Base-by-base conservation (phyloP, 2,888 invertebrate genomes). In the Metallyticus violacea region DNA sequence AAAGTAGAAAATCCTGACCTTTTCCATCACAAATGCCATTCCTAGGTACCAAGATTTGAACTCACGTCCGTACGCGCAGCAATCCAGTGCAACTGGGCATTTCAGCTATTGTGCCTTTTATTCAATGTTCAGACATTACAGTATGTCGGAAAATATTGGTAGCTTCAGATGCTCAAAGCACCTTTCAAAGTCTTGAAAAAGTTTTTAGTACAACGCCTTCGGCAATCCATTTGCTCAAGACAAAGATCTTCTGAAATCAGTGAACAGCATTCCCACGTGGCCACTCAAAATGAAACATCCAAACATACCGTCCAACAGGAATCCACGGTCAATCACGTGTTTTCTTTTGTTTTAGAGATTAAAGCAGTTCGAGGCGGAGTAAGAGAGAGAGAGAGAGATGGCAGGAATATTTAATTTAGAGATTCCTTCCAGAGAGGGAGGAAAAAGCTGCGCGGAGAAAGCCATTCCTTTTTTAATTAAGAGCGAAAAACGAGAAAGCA, bases 371-470 rank as follows among this genome's bases (percentile, higher is more conserved):
- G 15, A 62, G 40, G 40, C 15, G 40, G 22, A 7, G 4, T 15
- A 4, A 6, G 77, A 28, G 77, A 83, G 40, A 22, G 22, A 7
- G 4, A 62, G 15, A 6, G 77, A 28, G 77, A 83, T 15, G 83
- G 22, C 9, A 28, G 29, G 83, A 77, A 83, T 83, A 83, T 77
- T 83, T 77, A 83, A 83, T 77, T 83, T 83, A 83, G 83, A 83
- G 77, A 83, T 83, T 83, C 83, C 82, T 28, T 62, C 40, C 15
- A 9, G 83, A 77, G 27, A 2, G 2, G 15, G 7, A 40, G 3
- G 7, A 77, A 83, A 62, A 62, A 22, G 40, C 40, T 15, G 40
- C 40, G 15, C 15, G 40, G 22, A 28, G 27, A 77, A 83, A 77
- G 26, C 22, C 29, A 7, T 28, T 83, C 77, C 83, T 28, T 26